A percentile compares a stretch with the other conserved stretches of the same genome.
Evolutionary conservation across 2,797 vertebrate genomes (phyloP).

Genomic region (Paratrypauchen microcephalus): DNA sequence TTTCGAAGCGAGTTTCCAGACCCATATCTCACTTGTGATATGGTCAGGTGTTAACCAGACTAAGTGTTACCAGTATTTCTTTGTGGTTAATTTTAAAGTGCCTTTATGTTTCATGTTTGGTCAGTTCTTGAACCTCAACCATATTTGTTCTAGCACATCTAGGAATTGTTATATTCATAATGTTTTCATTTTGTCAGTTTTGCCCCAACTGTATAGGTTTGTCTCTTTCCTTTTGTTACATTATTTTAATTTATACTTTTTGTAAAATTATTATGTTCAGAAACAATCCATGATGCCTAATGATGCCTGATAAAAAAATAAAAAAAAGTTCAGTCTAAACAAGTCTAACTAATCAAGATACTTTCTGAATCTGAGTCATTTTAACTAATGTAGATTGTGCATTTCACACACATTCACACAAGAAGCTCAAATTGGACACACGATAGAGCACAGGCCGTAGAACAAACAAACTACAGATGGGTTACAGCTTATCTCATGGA

Average conservation of each 20-base stretch:
- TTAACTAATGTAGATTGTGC: background rate
- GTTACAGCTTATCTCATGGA: slow-evolving; percentile 56
- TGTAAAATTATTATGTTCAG: background rate
- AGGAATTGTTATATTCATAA: background rate
- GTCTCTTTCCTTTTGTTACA: too few species aligned
- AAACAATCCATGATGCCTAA: background rate
- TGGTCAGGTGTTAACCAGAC: too few species aligned
- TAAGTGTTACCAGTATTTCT: too few species aligned
- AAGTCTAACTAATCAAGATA: background rate
- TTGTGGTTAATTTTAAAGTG: background rate
- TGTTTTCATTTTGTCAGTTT: too few species aligned
- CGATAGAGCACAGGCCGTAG: slow-evolving; percentile 67
- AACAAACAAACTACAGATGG: slow-evolving; percentile 69
- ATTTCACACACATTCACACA: slow-evolving; percentile 32
- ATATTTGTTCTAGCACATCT: background rate
- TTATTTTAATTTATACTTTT: too few species aligned
- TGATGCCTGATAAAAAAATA: background rate
- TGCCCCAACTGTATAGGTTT: background rate
- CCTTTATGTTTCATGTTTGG: background rate
- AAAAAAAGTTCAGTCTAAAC: background rate
- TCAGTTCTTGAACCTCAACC: background rate
- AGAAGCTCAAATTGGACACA: slow-evolving; percentile 67
- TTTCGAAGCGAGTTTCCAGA: too few species aligned
- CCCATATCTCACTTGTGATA: too few species aligned
- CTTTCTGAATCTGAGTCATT: background rate